phyloP scores from a whole-genome alignment of 2,888 invertebrate species.

The Tachina fera region DNA sequence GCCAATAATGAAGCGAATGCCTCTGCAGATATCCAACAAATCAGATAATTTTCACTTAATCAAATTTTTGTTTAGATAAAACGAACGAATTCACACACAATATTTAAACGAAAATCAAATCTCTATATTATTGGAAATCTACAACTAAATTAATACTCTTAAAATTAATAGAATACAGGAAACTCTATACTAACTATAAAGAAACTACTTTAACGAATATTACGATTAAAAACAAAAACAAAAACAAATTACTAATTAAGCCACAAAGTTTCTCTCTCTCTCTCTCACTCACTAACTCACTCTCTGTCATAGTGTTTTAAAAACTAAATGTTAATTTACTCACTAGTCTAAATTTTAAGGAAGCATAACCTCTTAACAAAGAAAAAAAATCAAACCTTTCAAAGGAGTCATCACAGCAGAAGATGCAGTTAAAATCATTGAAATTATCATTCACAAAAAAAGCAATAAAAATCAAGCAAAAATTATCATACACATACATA shows the following conservation, averaged over 20 bases:
- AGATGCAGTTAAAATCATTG: constrained; percentile 35
- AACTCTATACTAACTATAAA: constrained; percentile 50
- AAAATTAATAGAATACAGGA: constrained; percentile 31
- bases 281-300: not conserved
- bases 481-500: not conserved
- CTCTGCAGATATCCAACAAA: constrained; percentile 34
- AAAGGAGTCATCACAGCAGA: constrained; percentile 32
- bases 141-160: constrained; percentile 64
- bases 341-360: constrained; percentile 65
- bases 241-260: constrained; percentile 19
- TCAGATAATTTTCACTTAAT: constrained; percentile 58
- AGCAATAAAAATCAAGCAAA: constrained; percentile 44
- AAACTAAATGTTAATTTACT: constrained; percentile 45
- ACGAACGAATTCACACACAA: constrained; percentile 33
- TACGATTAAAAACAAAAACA: constrained; percentile 39
- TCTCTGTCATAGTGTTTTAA: constrained; percentile 23
- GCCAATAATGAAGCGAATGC: constrained; percentile 22
- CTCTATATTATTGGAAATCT: constrained; percentile 33
- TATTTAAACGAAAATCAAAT: constrained; percentile 35
- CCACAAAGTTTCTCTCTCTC: constrained; percentile 8
- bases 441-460: constrained; percentile 44
- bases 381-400: constrained; percentile 6
- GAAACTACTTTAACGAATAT: constrained; percentile 59
- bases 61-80: constrained; percentile 28
- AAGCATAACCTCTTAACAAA: constrained; percentile 18